Evolutionary conservation across 37 sponge, comb jelly and placozoan species (phyloP), one percentile per base, ranked within the genome.

Genomic region (Bolinopsis microptera): DNA sequence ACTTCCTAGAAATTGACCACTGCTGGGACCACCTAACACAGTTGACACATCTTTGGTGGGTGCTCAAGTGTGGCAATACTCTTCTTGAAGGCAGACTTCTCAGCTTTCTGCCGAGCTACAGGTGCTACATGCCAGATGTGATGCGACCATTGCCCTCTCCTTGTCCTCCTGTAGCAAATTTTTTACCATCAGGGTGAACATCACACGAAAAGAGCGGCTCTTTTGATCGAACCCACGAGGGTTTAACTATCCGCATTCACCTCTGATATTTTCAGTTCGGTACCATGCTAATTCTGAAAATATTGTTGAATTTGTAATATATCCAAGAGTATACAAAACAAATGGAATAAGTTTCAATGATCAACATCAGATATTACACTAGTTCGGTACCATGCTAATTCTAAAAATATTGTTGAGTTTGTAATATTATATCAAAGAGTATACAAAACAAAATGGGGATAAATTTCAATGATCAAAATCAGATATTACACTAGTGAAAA

Each of bases 221-320:
- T 61, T 97, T 92, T 25, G 95, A 95, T 24, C 38, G 27, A 0
- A 98, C 95, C 99, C 99, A 98, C 28, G 93, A 69, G 0, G 99
- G 99, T 76, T 98, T 98, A 32, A 98, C 94, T 32, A 98, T 76
- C 93, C 97, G 97, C 99, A 98, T 98, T 48, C 13, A 13, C 61
- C 13, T 48, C 9, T 48, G 61, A 48, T 13, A 18, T 18, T 48
- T 48, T 48, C 61, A n/a, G n/a, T n/a, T n/a, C n/a, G n/a, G n/a
- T n/a, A n/a, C n/a, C n/a, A 48, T 48, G 61, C 61, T 48, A 48
- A 48, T 18, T 48, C 61, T 48, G 61, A 48, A 48, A 48, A 48
- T 18, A 18, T 48, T 48, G 61, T 48, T 48, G 61, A 48, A n/a
- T n/a, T n/a, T n/a, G n/a, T n/a, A n/a, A n/a, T n/a, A n/a, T n/a